phyloP scores from a whole-genome alignment of 2,888 invertebrate species.

The Steinernema carpocapsae region DNA sequence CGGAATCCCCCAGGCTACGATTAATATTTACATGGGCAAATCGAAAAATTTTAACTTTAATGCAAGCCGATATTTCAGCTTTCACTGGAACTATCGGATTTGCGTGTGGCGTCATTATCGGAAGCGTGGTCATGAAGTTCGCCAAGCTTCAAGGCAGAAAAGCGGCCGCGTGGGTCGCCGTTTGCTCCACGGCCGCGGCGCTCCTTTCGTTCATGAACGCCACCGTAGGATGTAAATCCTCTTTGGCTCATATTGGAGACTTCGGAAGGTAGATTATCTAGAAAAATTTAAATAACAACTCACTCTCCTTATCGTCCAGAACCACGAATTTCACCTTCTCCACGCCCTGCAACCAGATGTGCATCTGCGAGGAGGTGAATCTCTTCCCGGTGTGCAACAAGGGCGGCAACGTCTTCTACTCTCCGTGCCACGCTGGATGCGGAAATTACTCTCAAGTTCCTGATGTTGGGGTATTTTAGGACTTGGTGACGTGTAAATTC shows the following conservation, averaged over 20 bases:
- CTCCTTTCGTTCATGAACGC: conserved; percentile 61
- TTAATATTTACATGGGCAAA: conserved; percentile 63
- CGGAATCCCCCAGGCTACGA: conserved; percentile 66
- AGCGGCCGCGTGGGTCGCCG: conserved; percentile 61
- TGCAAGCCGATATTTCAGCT: no score
- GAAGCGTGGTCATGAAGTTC: conserved; percentile 54
- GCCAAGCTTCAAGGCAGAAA: conserved; percentile 52
- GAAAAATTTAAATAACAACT: background rate
- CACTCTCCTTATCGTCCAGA: conserved; percentile 1
- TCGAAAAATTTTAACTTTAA: background rate
- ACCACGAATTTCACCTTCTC: conserved; percentile 50
- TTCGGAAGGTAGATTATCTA: background rate
- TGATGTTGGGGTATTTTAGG: conserved; percentile 42
- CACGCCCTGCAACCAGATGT: conserved; percentile 66
- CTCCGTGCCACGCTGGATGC: conserved; percentile 70
- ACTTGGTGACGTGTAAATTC: background rate
- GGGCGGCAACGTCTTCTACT: conserved; percentile 67
- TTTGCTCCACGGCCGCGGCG: conserved; percentile 62
- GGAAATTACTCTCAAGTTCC: conserved; percentile 52
- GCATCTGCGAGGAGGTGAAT: conserved; percentile 67
- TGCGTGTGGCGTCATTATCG: conserved; percentile 56
- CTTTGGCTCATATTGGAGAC: conserved; percentile 59
- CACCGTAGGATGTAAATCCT: conserved; percentile 65
- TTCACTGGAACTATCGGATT: conserved; percentile 59
- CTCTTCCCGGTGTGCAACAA: conserved; percentile 69